A percentile compares a stretch with the other conserved stretches of the same genome.
Evolutionary conservation across 1,140 invertebrate species (phyloP).

Genomic region (Oscheius sp.): DNA sequence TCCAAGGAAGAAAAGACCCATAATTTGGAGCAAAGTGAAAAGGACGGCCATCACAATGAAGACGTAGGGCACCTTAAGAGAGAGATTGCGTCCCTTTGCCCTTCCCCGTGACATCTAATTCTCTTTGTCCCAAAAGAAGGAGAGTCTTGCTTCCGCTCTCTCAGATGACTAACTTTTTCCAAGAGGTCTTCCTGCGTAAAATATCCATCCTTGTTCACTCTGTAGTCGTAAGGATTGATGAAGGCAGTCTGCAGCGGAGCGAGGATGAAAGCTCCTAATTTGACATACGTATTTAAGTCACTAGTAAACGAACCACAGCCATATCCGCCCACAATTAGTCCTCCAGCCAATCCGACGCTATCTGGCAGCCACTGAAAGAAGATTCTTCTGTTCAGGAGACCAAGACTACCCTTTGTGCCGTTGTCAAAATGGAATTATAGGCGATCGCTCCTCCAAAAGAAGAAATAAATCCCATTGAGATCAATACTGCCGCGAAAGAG

Average conservation of each 20-base stretch:
- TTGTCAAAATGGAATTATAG: slow-evolving; percentile 38
- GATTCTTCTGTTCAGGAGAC: background rate
- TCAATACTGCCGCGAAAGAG: slow-evolving; percentile 24
- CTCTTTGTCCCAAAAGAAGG: background rate
- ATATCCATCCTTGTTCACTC: slow-evolving; percentile 34
- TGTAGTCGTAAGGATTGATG: slow-evolving; percentile 38
- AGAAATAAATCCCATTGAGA: slow-evolving; percentile 31
- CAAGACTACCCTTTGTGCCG: slow-evolving; percentile 33
- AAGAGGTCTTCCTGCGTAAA: slow-evolving; percentile 43
- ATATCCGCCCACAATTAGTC: slow-evolving; percentile 39
- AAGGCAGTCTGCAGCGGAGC: slow-evolving; percentile 34
- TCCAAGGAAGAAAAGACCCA: slow-evolving; percentile 36
- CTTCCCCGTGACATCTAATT: too few species aligned
- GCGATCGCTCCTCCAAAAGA: slow-evolving; percentile 34
- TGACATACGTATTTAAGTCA: background rate
- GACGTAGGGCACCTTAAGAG: slow-evolving; percentile 26
- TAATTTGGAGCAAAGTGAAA: slow-evolving; percentile 31
- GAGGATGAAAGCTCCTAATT: slow-evolving; percentile 30
- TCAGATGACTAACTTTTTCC: slow-evolving; percentile 20
- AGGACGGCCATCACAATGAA: slow-evolving; percentile 37
- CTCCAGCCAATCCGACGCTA: slow-evolving; percentile 36
- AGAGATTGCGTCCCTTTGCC: background rate
- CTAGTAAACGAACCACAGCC: slow-evolving; percentile 19
- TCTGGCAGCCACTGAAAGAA: slow-evolving; percentile 38
- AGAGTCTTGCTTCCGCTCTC: background rate